Evolutionary conservation across 1,140 invertebrate species (phyloP).

Genomic region (Condylostylus longicornis): DNA sequence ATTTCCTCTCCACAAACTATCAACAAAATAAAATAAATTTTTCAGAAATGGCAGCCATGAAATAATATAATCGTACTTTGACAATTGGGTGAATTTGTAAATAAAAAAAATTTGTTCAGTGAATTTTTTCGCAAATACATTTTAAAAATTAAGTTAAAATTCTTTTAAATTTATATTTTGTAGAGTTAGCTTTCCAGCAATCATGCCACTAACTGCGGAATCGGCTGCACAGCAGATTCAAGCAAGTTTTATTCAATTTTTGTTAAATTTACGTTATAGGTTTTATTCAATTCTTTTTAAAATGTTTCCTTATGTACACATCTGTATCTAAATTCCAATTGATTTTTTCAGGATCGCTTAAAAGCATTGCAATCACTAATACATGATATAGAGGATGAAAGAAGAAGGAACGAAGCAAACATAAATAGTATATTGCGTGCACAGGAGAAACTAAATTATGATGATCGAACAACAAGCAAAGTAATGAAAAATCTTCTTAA

Average conservation of each 20-base stretch:
- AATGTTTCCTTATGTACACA: background rate
- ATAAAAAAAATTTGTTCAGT: too few relatives aligned
- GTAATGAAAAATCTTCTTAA: constrained; percentile 73
- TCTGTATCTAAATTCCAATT: background rate
- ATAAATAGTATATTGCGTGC: constrained; percentile 62
- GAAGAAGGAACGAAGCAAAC: constrained; percentile 59
- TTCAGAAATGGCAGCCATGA: too few relatives aligned
- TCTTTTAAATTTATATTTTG: too few relatives aligned
- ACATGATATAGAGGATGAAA: constrained; percentile 65
- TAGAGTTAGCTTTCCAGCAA: too few relatives aligned
- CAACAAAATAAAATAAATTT: too few relatives aligned
- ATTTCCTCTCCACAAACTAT: too few relatives aligned
- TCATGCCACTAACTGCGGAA: constrained; percentile 61
- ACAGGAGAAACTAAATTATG: constrained; percentile 55
- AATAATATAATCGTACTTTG: too few relatives aligned
- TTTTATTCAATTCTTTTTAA: background rate
- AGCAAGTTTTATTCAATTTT: constrained; percentile 7
- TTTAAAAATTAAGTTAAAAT: too few relatives aligned
- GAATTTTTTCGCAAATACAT: too few relatives aligned
- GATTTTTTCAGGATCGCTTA: constrained; percentile 50
- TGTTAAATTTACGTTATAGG: background rate
- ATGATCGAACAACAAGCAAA: constrained; percentile 49
- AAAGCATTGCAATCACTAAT: constrained; percentile 59
- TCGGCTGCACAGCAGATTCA: constrained; percentile 48
- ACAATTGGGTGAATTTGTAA: too few relatives aligned